Percentiles rank a stretch among this genome's conserved stretches.
phyloP scores from a whole-genome alignment of 2,888 invertebrate species.

The Dromius quadrimaculatus region DNA sequence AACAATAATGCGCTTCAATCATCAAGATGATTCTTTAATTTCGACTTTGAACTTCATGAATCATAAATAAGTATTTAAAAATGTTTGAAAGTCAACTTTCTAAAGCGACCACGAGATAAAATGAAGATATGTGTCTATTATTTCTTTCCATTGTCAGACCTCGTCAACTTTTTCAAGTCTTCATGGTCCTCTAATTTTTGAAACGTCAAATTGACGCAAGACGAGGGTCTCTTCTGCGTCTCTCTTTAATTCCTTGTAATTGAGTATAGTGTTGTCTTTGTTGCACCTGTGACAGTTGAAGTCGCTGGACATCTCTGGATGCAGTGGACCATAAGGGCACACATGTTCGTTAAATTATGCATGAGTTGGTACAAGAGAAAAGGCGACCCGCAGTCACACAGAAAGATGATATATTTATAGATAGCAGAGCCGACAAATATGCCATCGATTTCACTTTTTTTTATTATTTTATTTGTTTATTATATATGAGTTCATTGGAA shows the following conservation, averaged over 20 bases:
- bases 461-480: constrained; percentile 15
- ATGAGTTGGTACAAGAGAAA: constrained; percentile 37
- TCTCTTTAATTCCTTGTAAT: not conserved
- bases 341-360: constrained; percentile 51
- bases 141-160: constrained; percentile 36
- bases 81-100: not conserved
- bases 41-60: not conserved
- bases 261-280: not conserved
- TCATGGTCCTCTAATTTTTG: constrained; percentile 45
- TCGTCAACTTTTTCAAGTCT: constrained; percentile 41
- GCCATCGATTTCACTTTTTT: constrained; percentile 20
- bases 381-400: constrained; percentile 40
- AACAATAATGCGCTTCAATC: too few species aligned
- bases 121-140: constrained; percentile 40
- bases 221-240: constrained; percentile 40
- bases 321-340: constrained; percentile 50
- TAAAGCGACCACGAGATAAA: constrained; percentile 2
- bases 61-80: constrained; percentile 4
- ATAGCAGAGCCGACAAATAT: constrained; percentile 49
- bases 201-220: constrained; percentile 43
- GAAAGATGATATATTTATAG: constrained; percentile 53
- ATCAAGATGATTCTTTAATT: not conserved
- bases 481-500: too few species aligned
- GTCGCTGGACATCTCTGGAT: constrained; percentile 24
- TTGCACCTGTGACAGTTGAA: constrained; percentile 19